A percentile compares a stretch with the other conserved stretches of the same genome.
These are phyloP conservation scores for Siniperca undulata DNA, from an alignment of 2,797 vertebrate genomes.

Conservation along the genomic window DNA sequence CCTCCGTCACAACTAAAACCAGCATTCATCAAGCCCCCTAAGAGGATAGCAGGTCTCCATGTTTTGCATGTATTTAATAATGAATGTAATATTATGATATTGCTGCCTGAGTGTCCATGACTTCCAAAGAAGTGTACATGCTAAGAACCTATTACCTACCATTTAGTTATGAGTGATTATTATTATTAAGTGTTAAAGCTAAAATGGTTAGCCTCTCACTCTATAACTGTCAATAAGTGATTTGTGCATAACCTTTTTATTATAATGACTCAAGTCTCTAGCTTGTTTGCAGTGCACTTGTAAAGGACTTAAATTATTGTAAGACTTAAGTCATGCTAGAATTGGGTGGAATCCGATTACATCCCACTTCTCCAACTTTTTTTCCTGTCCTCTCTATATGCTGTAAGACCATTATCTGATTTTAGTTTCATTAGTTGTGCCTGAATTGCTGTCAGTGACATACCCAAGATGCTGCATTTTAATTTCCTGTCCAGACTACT, in stretches of 20 bases:
- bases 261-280: conserved; percentile 10
- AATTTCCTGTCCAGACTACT: conserved; percentile 83
- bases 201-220: neutral
- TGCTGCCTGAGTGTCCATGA: conserved; percentile 1
- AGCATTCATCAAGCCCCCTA: neutral
- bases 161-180: neutral
- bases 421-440: conserved; percentile 66
- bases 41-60: neutral
- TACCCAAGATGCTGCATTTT: conserved; percentile 72
- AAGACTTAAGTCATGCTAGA: conserved; percentile 16
- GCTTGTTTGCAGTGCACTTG: conserved; percentile 16
- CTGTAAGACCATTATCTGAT: conserved; percentile 48
- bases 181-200: neutral
- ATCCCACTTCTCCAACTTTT: conserved; percentile 8
- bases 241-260: conserved; percentile 7
- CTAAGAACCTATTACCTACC: neutral
- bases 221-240: neutral
- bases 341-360: conserved; percentile 27
- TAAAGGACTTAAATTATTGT: conserved; percentile 2
- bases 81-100: conserved; percentile 1
- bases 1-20: conserved; percentile 1
- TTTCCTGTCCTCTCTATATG: conserved; percentile 10
- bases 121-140: conserved; percentile 6
- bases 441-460: conserved; percentile 62
- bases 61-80: conserved; percentile 14